Base-by-base conservation (phyloP, 1,140 invertebrate genomes). In the Campoletis sonorensis region DNA sequence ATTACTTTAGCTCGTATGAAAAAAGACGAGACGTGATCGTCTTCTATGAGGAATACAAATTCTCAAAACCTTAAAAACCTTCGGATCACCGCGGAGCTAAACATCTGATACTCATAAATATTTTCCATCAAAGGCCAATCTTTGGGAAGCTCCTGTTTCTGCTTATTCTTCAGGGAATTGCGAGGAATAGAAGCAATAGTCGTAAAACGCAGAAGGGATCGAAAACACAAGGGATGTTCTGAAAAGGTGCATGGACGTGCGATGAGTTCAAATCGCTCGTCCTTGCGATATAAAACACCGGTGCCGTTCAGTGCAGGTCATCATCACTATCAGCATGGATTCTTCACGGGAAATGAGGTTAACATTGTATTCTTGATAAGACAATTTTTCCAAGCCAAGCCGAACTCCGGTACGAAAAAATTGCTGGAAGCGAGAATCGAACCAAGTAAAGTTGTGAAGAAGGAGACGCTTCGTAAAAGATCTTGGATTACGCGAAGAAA, bases 221-320 rank as follows among this genome's bases (percentile, higher is more conserved):
- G 3, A 71, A 40, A n/a, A 71, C 1, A 71, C 11, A 71, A 16
- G 27, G 18, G 30, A 33, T 71, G 68, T n/a, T 37, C 68, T 71
- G 68, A 40, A 18, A 16, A 8, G 16, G 30, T 37, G 68, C 68
- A 21, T 71, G 68, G 68, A 71, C 33, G 68, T 71, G 68, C 68
- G 27, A 71, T 71, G 68, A 71, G 68, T 40, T 37, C 33, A 18
- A 33, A 40, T 71, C 33, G 30, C 68, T 71, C 68, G 33, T 71
- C 33, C 68, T 30, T 30, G 30, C 68, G 68, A 71, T 27, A n/a
- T 37, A 71, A 37, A 71, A 8, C 68, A 18, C 68, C 68, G 33
- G 33, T 15, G 11, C 18, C 68, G 27, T 37, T 18, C 68, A 18
- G 33, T 71, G 68, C 27, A 33, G 33, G 27, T 4, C 33, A 40